Conservation (phyloP, 2,113 vertebrate genomes). For the Bubo blakistoni region DNA sequence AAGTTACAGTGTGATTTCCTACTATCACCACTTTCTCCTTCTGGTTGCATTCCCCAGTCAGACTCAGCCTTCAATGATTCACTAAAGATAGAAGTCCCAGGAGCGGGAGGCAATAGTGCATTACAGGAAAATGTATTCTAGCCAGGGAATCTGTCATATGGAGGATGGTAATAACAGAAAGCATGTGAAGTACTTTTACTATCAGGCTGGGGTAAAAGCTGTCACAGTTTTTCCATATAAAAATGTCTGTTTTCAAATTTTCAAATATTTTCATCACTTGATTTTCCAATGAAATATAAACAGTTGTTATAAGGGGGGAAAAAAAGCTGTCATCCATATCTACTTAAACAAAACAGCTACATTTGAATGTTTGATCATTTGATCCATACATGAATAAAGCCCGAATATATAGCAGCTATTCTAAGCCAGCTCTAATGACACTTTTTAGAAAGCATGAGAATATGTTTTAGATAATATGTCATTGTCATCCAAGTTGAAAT, state of each 20-base stretch:
- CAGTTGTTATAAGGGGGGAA: not conserved
- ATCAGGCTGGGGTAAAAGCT: slow-evolving; percentile 2
- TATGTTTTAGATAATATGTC: not conserved
- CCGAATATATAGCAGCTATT: not conserved
- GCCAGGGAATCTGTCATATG: not conserved
- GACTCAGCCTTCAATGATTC: not conserved
- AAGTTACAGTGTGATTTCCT: not conserved
- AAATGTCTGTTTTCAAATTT: slow-evolving; percentile 12
- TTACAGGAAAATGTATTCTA: not conserved
- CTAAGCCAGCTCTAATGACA: not conserved
- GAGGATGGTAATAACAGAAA: not conserved
- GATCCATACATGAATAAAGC: not conserved
- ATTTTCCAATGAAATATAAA: not conserved
- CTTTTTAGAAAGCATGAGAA: not conserved
- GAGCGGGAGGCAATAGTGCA: not conserved
- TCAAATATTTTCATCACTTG: not conserved
- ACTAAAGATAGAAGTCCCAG: not conserved
- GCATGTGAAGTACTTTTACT: not conserved
- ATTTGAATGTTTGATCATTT: not conserved
- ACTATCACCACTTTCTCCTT: not conserved
- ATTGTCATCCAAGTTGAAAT: not conserved
- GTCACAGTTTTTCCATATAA: not conserved
- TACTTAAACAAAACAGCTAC: not conserved
- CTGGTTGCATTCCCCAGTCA: not conserved
- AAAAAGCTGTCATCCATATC: not conserved